A percentile compares a stretch with the other conserved stretches of the same genome.
Evolutionary conservation across 1,140 invertebrate genomes (phyloP).

Genomic region (Drosophila burlai): DNA sequence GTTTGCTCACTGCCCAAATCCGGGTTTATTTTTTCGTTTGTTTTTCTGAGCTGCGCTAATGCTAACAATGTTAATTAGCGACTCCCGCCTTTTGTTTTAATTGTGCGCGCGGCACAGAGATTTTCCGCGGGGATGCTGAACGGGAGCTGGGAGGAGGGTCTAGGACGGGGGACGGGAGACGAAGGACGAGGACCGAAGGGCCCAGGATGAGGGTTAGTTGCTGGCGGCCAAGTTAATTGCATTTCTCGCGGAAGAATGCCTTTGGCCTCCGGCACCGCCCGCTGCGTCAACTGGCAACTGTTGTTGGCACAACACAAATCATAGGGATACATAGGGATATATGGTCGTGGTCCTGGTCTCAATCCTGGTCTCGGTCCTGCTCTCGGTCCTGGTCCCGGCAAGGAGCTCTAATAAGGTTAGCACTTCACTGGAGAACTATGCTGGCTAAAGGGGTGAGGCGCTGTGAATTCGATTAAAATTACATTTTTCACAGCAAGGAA

Average conservation of each 20-base stretch:
- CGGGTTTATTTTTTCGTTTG: slow-evolving; percentile 14
- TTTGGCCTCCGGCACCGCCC: slow-evolving; percentile 42
- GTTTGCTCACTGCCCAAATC: slow-evolving; percentile 28
- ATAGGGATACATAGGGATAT: slow-evolving; percentile 31
- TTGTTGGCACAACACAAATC: slow-evolving; percentile 82
- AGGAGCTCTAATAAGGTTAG: slow-evolving; percentile 70
- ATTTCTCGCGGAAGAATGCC: slow-evolving; percentile 71
- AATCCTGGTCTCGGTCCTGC: not conserved
- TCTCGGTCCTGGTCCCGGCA: not conserved
- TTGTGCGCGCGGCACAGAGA: slow-evolving; percentile 37
- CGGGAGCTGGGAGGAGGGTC: not conserved
- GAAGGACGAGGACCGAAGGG: not conserved
- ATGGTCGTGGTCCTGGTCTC: not conserved
- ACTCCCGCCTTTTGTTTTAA: slow-evolving; percentile 58
- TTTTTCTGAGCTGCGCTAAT: slow-evolving; percentile 27
- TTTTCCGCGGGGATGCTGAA: slow-evolving; percentile 24
- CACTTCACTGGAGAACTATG: slow-evolving; percentile 69
- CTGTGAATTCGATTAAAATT: slow-evolving; percentile 83
- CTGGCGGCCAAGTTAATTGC: slow-evolving; percentile 67
- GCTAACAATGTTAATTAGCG: slow-evolving; percentile 70
- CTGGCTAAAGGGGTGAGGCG: slow-evolving; percentile 25
- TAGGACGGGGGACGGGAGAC: not conserved
- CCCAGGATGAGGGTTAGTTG: slow-evolving; percentile 29
- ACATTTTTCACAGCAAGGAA: slow-evolving; percentile 65
- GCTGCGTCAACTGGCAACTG: slow-evolving; percentile 60